Evolutionary conservation across 2,113 vertebrate genomes (phyloP).

Genomic region (Bothrops jararaca): DNA sequence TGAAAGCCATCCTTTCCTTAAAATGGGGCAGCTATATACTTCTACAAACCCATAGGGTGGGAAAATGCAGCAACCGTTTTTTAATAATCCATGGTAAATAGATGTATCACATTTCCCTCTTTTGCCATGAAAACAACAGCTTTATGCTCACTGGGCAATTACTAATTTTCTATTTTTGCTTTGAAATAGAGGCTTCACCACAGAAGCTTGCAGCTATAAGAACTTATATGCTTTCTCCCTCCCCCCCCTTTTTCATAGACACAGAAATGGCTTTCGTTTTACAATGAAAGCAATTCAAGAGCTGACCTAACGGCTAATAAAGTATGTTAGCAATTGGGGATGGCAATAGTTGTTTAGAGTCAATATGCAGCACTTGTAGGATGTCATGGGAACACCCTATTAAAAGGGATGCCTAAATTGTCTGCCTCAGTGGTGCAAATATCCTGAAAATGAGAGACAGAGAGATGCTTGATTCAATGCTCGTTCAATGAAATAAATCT

Average conservation of each 20-base stretch:
- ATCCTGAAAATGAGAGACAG: not conserved
- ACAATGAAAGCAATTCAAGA: not conserved
- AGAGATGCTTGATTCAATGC: not conserved
- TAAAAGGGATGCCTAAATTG: not conserved
- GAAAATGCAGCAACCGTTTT: not conserved
- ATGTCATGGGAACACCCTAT: not conserved
- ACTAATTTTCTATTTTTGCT: constrained; percentile 35
- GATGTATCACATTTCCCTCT: constrained; percentile 23
- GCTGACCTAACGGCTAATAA: not conserved
- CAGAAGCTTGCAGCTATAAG: not conserved
- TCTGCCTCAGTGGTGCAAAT: not conserved
- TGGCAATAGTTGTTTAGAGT: not conserved
- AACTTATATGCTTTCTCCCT: not conserved
- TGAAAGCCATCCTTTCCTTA: not conserved
- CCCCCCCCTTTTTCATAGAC: not conserved
- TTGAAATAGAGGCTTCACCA: not conserved
- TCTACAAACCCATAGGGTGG: not conserved
- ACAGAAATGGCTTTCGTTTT: not conserved
- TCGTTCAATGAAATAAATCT: not conserved
- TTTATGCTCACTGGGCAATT: constrained; percentile 16
- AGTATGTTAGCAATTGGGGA: not conserved
- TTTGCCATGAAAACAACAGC: constrained; percentile 25
- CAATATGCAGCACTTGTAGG: not conserved
- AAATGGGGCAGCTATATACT: not conserved
- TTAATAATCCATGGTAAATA: constrained; percentile 19